phyloP scores from a whole-genome alignment of 2,113 vertebrate species.

The Capricornis sumatraensis region DNA sequence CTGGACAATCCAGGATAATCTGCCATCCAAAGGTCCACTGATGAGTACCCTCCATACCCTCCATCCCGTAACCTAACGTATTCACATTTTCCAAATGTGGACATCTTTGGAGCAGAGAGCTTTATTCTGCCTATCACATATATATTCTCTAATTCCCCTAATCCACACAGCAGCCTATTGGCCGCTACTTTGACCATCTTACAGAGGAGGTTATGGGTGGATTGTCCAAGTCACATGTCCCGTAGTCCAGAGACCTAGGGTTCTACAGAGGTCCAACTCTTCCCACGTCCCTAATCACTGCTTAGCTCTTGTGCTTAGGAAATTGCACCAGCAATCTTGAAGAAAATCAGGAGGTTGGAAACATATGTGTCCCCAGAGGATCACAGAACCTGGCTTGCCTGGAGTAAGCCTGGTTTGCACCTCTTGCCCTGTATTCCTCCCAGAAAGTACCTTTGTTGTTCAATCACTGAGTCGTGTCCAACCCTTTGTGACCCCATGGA shows the following conservation, averaged over 20 bases:
- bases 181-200: neutral
- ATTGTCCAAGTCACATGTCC: neutral
- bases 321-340: neutral
- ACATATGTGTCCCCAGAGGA: rapidly evolving
- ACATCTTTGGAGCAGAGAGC: too few species aligned
- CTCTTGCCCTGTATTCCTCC: neutral
- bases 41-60: rapidly evolving
- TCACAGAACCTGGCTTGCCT: neutral
- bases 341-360: neutral
- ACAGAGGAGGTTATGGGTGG: too few species aligned
- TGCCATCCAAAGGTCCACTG: neutral
- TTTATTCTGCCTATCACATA: too few species aligned
- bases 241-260: rapidly evolving
- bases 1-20: too few species aligned
- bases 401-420: neutral
- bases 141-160: too few species aligned
- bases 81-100: too few species aligned
- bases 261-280: neutral
- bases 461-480: neutral
- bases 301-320: too few species aligned
- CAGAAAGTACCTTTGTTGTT: neutral
- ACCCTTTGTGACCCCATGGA: neutral
- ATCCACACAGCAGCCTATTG: neutral
- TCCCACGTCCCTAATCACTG: too few species aligned
- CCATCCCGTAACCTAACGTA: neutral